Evolutionary conservation across 2,113 vertebrate genomes (phyloP).

Genomic region (Corythornis cristatus): DNA sequence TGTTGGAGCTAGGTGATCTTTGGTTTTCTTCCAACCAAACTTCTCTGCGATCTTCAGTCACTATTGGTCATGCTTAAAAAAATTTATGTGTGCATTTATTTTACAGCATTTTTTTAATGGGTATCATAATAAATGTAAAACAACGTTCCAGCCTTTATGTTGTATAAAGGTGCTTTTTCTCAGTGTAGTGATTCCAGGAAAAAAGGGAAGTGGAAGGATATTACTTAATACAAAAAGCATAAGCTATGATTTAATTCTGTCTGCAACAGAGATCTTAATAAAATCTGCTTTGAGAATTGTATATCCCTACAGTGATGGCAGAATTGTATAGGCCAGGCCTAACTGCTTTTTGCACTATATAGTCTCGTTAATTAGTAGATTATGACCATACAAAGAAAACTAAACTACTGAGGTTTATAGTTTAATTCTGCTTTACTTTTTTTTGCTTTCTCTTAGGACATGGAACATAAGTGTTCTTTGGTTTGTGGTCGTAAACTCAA

Average conservation of each 20-base stretch:
- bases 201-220: background rate
- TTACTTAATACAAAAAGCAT: background rate
- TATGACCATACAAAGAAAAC: background rate
- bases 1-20: background rate
- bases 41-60: background rate
- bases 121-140: background rate
- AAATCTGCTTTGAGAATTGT: background rate
- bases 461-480: constrained; percentile 91
- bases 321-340: background rate
- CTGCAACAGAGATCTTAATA: background rate
- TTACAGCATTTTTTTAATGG: background rate
- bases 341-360: background rate
- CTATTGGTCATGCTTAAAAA: background rate
- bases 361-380: background rate
- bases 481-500: constrained; percentile 96
- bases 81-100: background rate
- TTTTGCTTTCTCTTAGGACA: constrained; percentile 72
- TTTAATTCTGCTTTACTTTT: background rate
- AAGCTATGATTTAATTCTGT: background rate
- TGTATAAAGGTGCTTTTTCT: background rate
- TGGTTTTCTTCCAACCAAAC: background rate
- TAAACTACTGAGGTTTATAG: background rate
- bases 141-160: background rate
- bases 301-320: background rate
- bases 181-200: background rate